Percentiles rank a stretch among this genome's conserved stretches.
phyloP scores from a whole-genome alignment of 2,888 invertebrate species.

The Agonopterix subpropinquella region DNA sequence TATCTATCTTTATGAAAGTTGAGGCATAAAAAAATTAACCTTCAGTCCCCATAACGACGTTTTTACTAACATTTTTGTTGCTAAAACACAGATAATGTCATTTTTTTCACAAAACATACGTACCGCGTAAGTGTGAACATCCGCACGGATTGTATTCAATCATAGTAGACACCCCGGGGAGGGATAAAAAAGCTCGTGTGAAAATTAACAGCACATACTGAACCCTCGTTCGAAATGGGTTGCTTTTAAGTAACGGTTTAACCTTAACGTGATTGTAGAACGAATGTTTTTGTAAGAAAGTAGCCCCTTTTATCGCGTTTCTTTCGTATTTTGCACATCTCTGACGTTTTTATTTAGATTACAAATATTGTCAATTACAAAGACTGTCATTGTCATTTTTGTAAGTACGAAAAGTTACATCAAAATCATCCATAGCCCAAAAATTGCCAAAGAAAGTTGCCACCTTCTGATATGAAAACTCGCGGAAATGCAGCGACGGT shows the following conservation, averaged over 20 bases:
- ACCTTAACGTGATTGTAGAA: not conserved
- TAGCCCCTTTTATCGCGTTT: no score
- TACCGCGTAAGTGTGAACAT: slow-evolving; percentile 20
- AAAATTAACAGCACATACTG: slow-evolving; percentile 46
- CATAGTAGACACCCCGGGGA: slow-evolving; percentile 36
- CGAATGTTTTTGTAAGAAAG: not conserved
- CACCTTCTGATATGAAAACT: no score
- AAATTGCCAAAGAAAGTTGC: no score
- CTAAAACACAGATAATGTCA: slow-evolving; percentile 30
- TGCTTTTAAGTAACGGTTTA: not conserved
- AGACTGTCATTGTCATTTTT: no score
- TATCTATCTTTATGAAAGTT: no score
- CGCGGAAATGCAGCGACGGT: no score
- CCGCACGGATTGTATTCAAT: slow-evolving; percentile 51
- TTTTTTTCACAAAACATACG: slow-evolving; percentile 16
- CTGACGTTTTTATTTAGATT: no score
- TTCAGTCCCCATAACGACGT: not conserved
- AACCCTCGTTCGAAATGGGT: not conserved
- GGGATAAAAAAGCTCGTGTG: slow-evolving; percentile 43
- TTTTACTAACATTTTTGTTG: slow-evolving; percentile 4
- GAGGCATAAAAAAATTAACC: no score
- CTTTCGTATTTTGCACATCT: no score
- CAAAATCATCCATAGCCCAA: no score
- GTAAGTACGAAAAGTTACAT: no score
- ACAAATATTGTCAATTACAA: no score